These are phyloP conservation scores for Paradoxurus hermaphroditus DNA, from an alignment of 2,113 vertebrate species.

Conservation along the genomic window DNA sequence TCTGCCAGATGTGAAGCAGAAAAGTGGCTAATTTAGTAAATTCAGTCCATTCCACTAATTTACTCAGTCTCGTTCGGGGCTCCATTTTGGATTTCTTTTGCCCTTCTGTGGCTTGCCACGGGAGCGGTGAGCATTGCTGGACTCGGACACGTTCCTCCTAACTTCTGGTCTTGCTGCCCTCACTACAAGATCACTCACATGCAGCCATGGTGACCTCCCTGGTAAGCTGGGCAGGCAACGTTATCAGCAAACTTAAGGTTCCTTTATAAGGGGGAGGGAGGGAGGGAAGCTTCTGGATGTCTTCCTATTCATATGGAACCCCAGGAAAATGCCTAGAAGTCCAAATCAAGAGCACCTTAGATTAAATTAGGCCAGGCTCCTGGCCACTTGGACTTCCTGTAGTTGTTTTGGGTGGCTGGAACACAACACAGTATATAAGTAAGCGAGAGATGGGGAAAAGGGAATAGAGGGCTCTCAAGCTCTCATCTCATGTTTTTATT, in stretches of 20 bases:
- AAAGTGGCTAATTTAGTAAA: neutral
- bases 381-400: neutral
- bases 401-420: neutral
- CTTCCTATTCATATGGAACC: neutral
- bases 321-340: neutral
- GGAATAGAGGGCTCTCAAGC: neutral
- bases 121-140: neutral
- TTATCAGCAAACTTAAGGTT: neutral
- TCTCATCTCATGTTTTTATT: neutral
- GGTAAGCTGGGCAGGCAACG: neutral
- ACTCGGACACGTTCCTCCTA: neutral
- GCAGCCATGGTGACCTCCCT: neutral
- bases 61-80: neutral
- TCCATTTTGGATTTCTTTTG: neutral
- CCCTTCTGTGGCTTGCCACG: neutral
- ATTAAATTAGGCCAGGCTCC: neutral
- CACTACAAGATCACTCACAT: neutral
- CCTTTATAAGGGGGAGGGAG: rapidly evolving
- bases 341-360: neutral
- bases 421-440: neutral
- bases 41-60: too few species aligned
- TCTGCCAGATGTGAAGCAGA: neutral
- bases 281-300: neutral
- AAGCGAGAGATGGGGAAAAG: neutral
- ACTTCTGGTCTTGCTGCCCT: neutral